These are phyloP conservation scores for Gymnocheta viridis DNA, from an alignment of 2,888 invertebrate genomes.

Conservation along the genomic window DNA sequence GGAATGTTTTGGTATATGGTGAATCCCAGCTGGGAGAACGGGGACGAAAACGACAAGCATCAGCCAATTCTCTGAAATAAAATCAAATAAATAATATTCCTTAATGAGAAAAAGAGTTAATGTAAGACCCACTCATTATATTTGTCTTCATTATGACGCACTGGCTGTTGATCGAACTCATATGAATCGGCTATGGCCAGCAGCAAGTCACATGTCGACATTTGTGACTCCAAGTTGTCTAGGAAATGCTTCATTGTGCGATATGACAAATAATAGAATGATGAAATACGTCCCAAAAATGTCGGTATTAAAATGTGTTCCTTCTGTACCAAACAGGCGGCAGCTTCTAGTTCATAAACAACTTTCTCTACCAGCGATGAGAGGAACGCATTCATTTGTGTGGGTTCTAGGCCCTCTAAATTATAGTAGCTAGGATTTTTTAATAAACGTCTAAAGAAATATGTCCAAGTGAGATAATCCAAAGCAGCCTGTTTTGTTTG, in stretches of 20 bases:
- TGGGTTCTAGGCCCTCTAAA: conserved; percentile 87
- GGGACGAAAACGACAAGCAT: conserved; percentile 88
- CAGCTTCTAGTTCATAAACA: conserved; percentile 87
- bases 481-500: conserved; percentile 94
- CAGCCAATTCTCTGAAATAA: conserved; percentile 88
- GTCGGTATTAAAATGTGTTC: conserved; percentile 83
- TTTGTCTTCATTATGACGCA: conserved; percentile 98
- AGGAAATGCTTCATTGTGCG: conserved; percentile 94
- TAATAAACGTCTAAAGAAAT: conserved; percentile 95
- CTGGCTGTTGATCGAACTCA: conserved; percentile 96
- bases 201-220: conserved; percentile 88
- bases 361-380: conserved; percentile 91
- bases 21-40: conserved; percentile 91
- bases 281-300: conserved; percentile 95
- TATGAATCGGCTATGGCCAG: conserved; percentile 91
- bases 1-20: conserved; percentile 95
- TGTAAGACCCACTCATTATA: conserved; percentile 89
- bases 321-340: conserved; percentile 91
- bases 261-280: conserved; percentile 97
- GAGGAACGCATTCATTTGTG: conserved; percentile 88
- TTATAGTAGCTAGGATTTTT: conserved; percentile 97
- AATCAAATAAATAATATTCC: not conserved
- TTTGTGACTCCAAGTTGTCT: conserved; percentile 85
- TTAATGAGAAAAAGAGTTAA: not conserved
- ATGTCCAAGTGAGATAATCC: conserved; percentile 99